Conservation (phyloP, 1,140 invertebrate genomes). For the Drosophila sp. region DNA sequence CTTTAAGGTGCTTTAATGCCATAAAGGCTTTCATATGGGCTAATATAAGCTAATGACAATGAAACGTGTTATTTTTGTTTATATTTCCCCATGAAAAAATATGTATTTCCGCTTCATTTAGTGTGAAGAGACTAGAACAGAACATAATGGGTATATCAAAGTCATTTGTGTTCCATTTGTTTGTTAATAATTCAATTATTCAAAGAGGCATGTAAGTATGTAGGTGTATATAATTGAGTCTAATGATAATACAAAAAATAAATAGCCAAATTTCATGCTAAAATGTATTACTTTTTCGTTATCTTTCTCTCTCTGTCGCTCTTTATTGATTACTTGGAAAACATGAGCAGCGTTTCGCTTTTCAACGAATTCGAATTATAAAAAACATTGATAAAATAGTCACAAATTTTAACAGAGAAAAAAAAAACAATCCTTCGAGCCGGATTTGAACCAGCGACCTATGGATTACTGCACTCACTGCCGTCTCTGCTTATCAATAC, state of each 20-base stretch:
- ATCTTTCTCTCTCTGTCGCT: too few relatives aligned
- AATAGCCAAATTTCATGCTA: too few relatives aligned
- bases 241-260: not conserved
- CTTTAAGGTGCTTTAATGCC: not conserved
- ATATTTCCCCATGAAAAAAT: too few relatives aligned
- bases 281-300: too few relatives aligned
- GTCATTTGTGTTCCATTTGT: not conserved
- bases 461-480: constrained; percentile 83
- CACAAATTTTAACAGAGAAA: not conserved
- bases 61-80: not conserved
- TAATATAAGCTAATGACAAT: not conserved
- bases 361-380: too few relatives aligned
- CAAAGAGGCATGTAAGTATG: too few relatives aligned
- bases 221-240: not conserved
- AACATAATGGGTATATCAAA: too few relatives aligned
- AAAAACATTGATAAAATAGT: not conserved
- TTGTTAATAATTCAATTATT: not conserved
- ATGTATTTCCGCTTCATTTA: too few relatives aligned
- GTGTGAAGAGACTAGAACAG: too few relatives aligned
- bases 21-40: not conserved
- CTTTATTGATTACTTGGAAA: too few relatives aligned
- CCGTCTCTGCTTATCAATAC: not conserved
- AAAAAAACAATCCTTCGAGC: constrained; percentile 85
- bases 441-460: constrained; percentile 90
- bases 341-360: too few relatives aligned